Evolutionary conservation across 2,797 vertebrate species (phyloP).

Genomic region (Molossus alvarezi): DNA sequence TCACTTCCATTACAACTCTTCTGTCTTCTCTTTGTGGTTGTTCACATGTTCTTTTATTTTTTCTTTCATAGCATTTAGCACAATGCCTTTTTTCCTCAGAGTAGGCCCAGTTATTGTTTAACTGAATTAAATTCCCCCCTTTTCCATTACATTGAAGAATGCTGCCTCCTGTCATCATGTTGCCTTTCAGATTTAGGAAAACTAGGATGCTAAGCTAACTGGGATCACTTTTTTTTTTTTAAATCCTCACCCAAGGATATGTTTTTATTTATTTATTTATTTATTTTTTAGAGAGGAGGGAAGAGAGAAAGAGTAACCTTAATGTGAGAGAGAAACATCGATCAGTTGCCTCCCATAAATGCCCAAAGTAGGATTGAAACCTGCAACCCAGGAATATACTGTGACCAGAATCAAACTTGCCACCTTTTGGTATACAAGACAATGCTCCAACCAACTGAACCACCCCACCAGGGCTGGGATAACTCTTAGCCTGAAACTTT

Average conservation of each 20-base stretch:
- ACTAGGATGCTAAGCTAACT: neutral
- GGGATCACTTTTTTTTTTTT: neutral
- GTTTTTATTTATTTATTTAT: no score
- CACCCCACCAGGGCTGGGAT: neutral
- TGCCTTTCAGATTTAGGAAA: neutral
- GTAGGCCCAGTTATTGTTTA: neutral
- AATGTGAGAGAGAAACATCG: neutral
- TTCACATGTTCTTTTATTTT: neutral
- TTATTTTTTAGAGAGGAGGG: neutral
- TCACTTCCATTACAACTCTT: neutral
- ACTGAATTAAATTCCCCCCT: neutral
- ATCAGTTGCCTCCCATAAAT: no score
- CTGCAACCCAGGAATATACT: no score
- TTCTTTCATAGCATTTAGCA: neutral
- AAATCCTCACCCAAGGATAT: neutral
- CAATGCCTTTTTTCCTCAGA: neutral
- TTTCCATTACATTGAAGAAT: neutral
- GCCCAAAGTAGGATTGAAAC: no score
- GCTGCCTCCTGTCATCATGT: neutral
- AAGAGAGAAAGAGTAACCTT: neutral
- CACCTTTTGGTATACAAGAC: no score
- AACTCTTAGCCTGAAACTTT: neutral
- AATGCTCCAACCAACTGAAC: neutral
- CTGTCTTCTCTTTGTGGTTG: neutral
- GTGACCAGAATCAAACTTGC: no score